These are phyloP conservation scores for Pogona vitticeps DNA, from an alignment of 2,113 vertebrate species.

Conservation along the genomic window DNA sequence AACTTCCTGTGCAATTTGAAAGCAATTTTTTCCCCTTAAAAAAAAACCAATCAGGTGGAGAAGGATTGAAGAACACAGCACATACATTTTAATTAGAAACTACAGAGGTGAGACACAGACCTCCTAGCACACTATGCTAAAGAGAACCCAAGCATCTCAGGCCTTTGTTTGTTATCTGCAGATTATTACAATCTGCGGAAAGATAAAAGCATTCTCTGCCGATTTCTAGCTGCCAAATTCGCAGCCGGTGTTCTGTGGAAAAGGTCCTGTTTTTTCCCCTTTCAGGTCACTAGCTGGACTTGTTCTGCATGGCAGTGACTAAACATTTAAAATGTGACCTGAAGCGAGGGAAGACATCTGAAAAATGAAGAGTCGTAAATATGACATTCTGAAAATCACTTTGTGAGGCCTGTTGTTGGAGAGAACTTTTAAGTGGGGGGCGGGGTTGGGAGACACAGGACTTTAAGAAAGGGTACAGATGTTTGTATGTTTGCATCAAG, in stretches of 20 bases:
- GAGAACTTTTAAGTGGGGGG: neutral
- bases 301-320: neutral
- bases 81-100: too few relatives aligned
- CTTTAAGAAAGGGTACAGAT: neutral
- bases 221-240: neutral
- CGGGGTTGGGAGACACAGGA: neutral
- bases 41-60: too few relatives aligned
- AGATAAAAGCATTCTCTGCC: neutral
- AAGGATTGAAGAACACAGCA: too few relatives aligned
- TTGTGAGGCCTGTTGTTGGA: neutral
- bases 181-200: neutral
- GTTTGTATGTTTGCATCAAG: neutral
- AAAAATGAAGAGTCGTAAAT: neutral
- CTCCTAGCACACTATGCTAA: neutral
- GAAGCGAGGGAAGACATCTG: too few relatives aligned
- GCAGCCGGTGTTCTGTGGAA: neutral
- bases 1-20: too few relatives aligned
- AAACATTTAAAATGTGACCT: neutral
- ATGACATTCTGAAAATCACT: neutral
- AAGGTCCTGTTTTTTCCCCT: neutral
- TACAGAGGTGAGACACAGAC: too few relatives aligned
- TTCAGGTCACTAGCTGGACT: neutral
- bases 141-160: neutral
- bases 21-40: too few relatives aligned
- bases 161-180: neutral